Evolutionary conservation across 2,797 vertebrate species (phyloP).

Genomic region (Enteromius thamalakanensis): DNA sequence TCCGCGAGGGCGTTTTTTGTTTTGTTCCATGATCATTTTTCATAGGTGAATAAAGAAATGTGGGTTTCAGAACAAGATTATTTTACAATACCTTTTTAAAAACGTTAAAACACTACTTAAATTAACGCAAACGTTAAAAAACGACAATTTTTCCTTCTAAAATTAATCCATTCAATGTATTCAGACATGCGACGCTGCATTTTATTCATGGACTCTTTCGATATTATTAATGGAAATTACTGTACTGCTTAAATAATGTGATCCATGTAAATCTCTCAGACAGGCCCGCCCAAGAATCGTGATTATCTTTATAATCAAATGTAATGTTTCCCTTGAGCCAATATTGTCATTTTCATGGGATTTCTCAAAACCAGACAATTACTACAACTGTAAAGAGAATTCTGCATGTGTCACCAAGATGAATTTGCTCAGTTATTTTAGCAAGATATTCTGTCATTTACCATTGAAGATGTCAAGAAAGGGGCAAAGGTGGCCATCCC

Average conservation of each 20-base stretch:
- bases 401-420: slow-evolving; percentile 72
- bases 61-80: slow-evolving; percentile 57
- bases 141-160: slow-evolving; percentile 45
- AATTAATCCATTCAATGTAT: slow-evolving; percentile 54
- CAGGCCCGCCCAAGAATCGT: slow-evolving; percentile 3
- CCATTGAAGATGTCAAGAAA: slow-evolving; percentile 75
- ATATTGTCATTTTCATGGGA: slow-evolving; percentile 23
- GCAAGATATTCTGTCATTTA: slow-evolving; percentile 79
- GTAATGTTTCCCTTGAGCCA: slow-evolving; percentile 32
- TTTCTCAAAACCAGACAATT: slow-evolving; percentile 44
- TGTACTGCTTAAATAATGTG: slow-evolving; percentile 31
- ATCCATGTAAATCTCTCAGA: slow-evolving; percentile 29
- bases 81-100: background rate
- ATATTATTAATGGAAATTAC: slow-evolving; percentile 20
- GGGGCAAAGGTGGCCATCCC: slow-evolving; percentile 79
- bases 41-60: slow-evolving; percentile 55
- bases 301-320: slow-evolving; percentile 37
- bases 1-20: slow-evolving; percentile 54
- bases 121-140: background rate
- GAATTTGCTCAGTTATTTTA: slow-evolving; percentile 75
- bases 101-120: background rate
- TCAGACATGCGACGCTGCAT: background rate
- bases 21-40: slow-evolving; percentile 42
- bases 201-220: slow-evolving; percentile 28
- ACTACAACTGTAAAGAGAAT: slow-evolving; percentile 52